A percentile compares a stretch with the other conserved stretches of the same genome.
Conservation (phyloP, 2,797 vertebrate genomes). For the Neopelma chrysocephalum region DNA sequence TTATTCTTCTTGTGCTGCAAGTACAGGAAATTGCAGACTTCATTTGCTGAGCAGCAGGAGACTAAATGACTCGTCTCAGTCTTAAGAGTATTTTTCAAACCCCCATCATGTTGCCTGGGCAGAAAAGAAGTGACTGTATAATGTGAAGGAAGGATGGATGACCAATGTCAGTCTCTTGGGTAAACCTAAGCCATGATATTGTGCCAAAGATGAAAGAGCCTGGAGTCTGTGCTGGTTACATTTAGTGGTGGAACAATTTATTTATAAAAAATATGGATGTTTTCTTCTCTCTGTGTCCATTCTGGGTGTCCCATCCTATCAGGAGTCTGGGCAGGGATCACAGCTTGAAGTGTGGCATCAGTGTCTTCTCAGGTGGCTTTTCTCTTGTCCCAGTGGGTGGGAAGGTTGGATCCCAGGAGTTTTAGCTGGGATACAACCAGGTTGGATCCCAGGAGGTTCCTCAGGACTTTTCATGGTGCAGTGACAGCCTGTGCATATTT, state of each 20-base stretch:
- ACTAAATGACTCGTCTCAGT: neutral
- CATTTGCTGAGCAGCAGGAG: slow-evolving; percentile 32
- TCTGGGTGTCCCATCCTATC: neutral
- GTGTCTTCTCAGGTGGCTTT: neutral
- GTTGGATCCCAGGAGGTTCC: neutral
- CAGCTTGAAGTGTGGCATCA: neutral
- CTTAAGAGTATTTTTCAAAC: neutral
- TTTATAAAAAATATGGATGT: neutral
- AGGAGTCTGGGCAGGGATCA: neutral
- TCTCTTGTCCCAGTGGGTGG: neutral
- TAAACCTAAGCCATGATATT: neutral
- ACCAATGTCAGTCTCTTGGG: neutral
- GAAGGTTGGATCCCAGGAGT: neutral
- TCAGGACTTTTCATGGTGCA: neutral
- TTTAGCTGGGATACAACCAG: neutral
- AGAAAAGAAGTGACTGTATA: neutral
- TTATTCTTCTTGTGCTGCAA: slow-evolving; percentile 8
- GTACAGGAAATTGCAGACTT: slow-evolving; percentile 42
- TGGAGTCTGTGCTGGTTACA: neutral
- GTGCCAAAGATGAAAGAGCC: neutral
- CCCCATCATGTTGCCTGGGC: neutral
- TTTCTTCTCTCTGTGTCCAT: slow-evolving; percentile 15
- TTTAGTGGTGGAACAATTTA: neutral
- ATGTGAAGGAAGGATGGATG: slow-evolving; percentile 16
- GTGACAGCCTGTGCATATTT: neutral